Conservation (phyloP, 1,140 invertebrate species). For the Elysia chlorotica region DNA sequence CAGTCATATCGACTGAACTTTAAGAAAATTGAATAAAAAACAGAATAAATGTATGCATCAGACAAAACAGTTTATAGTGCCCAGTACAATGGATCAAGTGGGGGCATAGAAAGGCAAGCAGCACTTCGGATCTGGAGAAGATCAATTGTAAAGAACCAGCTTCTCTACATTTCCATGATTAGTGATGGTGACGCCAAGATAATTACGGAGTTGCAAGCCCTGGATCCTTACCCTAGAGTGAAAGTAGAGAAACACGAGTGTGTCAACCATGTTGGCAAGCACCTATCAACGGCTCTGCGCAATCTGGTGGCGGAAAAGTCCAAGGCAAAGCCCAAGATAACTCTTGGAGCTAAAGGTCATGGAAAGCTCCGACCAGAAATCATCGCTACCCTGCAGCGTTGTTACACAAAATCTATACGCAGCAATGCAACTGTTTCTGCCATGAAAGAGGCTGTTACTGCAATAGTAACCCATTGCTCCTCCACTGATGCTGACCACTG, state of each 20-base stretch:
- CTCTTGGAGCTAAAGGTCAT: slow-evolving; percentile 7
- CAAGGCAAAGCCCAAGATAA: neutral
- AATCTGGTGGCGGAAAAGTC: slow-evolving; percentile 11
- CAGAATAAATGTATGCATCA: too few species aligned
- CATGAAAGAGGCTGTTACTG: slow-evolving; percentile 11
- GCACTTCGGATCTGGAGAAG: too few species aligned
- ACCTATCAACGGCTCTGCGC: slow-evolving; percentile 9
- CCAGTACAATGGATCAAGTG: too few species aligned
- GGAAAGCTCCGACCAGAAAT: slow-evolving; percentile 2
- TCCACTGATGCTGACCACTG: slow-evolving; percentile 4
- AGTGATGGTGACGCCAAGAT: too few species aligned
- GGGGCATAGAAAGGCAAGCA: too few species aligned
- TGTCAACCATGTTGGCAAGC: slow-evolving; percentile 20
- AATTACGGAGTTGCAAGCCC: too few species aligned
- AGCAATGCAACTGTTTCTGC: neutral
- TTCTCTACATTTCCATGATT: too few species aligned
- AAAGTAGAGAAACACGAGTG: slow-evolving; percentile 21
- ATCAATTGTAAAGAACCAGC: too few species aligned
- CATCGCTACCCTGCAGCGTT: slow-evolving; percentile 8
- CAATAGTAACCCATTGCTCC: slow-evolving; percentile 2
- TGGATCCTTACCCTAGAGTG: too few species aligned
- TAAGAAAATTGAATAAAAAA: too few species aligned
- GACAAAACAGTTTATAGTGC: too few species aligned
- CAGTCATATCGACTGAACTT: too few species aligned
- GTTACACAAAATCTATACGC: slow-evolving; percentile 10